Evolutionary conservation across 2,113 vertebrate species (phyloP), one percentile per base, ranked within the genome.

Genomic region (Sterrhoptilus dennistouni): DNA sequence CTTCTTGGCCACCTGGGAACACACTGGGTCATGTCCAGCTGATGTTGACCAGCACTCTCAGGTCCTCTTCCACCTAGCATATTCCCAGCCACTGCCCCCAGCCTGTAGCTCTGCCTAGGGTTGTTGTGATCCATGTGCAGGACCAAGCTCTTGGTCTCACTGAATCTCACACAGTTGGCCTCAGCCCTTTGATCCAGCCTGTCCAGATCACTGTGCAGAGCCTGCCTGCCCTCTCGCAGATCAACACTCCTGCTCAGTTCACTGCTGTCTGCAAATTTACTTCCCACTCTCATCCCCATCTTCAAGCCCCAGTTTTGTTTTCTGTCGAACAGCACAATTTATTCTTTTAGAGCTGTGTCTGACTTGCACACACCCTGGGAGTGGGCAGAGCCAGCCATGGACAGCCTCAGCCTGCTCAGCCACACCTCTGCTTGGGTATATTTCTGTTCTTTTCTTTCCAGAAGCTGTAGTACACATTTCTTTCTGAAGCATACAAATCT

Each of bases 41-140:
- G 52, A 19, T 5, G 1, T 1, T 22, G 3, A 5, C 12, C 53
- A 60, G 33, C 23, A 21, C 1, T 0, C 14, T 4, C 42, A 33
- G 21, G 8, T 56, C 25, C 18, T 74, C 50, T 44, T 23, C 52
- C 7, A 8, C 23, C 0, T 0, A 28, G 19, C 28, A 74, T 10
- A 3, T 52, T 45, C 7, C 28, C n/a, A 59, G 16, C 12, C 29
- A 25, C 36, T 52, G 36, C 2, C 12, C 20, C 8, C 23, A 44
- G 52, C 1, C 47, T 49, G 47, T 49, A 49, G 23, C 23, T 13
- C 19, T 82, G 69, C 13, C 1, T 22, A 29, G 24, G 6, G 6
- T 31, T 25, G 44, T 33, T 57, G 28, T 40, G 45, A 60, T 0
- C 7, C 38, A 25, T n/a, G 29, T 2, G 6, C 45, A 53, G 24